Conservation (phyloP, 2,797 vertebrate genomes). For the Sebastes trivittatus region DNA sequence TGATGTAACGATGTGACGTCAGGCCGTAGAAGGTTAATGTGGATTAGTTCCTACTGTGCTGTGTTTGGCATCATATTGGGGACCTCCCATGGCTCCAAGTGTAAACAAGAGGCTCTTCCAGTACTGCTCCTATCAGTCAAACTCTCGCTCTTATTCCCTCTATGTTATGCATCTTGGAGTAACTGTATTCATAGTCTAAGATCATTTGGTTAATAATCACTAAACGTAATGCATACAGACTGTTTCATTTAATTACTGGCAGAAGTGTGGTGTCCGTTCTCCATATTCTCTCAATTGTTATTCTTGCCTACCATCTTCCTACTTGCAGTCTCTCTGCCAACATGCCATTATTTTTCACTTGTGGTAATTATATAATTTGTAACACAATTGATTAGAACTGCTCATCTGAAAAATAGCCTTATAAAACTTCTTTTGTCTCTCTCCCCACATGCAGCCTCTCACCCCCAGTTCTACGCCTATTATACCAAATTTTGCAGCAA, state of each 20-base stretch:
- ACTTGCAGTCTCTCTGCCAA: constrained; percentile 20
- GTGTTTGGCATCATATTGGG: constrained; percentile 62
- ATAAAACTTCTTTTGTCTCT: constrained; percentile 12
- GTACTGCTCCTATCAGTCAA: constrained; percentile 31
- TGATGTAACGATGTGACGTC: constrained; percentile 21
- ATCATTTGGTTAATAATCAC: constrained; percentile 19
- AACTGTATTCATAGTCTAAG: background rate
- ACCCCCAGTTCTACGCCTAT: background rate
- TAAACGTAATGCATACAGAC: constrained; percentile 10
- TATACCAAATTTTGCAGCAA: constrained; percentile 1
- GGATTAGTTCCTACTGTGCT: constrained; percentile 52
- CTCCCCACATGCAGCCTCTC: background rate
- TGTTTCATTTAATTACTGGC: constrained; percentile 32
- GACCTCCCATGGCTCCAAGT: constrained; percentile 55
- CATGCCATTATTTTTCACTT: constrained; percentile 34
- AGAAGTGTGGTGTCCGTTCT: background rate
- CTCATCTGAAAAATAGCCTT: constrained; percentile 49
- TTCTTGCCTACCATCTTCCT: constrained; percentile 24
- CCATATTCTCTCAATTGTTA: constrained; percentile 20
- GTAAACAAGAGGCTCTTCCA: constrained; percentile 56
- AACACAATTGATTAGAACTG: constrained; percentile 48
- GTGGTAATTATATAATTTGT: constrained; percentile 54
- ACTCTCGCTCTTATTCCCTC: background rate
- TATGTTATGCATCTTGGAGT: background rate
- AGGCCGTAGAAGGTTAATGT: constrained; percentile 37